Evolutionary conservation across 2,888 invertebrate species (phyloP), one percentile per base, ranked within the genome.

Genomic region (Drosophila melanosoma): DNA sequence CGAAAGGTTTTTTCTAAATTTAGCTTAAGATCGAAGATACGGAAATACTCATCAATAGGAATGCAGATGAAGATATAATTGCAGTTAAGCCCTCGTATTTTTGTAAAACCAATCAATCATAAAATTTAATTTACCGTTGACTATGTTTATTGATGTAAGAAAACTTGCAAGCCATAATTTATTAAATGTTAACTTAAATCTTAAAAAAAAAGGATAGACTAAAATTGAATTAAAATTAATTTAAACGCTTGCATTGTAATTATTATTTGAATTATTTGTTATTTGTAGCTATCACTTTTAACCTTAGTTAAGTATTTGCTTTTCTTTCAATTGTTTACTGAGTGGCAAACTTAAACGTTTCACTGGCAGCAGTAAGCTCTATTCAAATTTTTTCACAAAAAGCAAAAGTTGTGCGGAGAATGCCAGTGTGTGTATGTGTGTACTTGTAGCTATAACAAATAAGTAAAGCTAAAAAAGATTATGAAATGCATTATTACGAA

Each of bases 391-490:
- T 6, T 26, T 26, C 26, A 26, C 53, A 40, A 56, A 33, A 10
- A 63, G 45, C 20, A n/a, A 51, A 11, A 11, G 17, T 3, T 5
- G n/a, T 23, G 51, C 58, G 48, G 32, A 36, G 36, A 60, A 12
- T 35, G 49, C 36, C 52, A 36, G 33, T 42, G 48, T 29, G 40
- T 26, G 23, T 38, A 20, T 15, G 51, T 59, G n/a, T 33, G 36
- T 56, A 40, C 11, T 40, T 56, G 35, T 51, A 59, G 69, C 70
- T 67, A 54, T 49, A 57, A 35, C 60, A 51, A 67, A 54, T 42
- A 11, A 12, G 15, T 15, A 17, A 5, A 10, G 26, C 58, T 23
- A 45, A 29, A 20, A 26, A 45, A 58, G 51, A 15, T 26, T n/a
- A 15, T 12, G 4, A 56, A 38, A 26, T 56, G 61, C 49, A 40